phyloP scores from a whole-genome alignment of 2,797 vertebrate genomes.

The Thripadectes ignobilis region DNA sequence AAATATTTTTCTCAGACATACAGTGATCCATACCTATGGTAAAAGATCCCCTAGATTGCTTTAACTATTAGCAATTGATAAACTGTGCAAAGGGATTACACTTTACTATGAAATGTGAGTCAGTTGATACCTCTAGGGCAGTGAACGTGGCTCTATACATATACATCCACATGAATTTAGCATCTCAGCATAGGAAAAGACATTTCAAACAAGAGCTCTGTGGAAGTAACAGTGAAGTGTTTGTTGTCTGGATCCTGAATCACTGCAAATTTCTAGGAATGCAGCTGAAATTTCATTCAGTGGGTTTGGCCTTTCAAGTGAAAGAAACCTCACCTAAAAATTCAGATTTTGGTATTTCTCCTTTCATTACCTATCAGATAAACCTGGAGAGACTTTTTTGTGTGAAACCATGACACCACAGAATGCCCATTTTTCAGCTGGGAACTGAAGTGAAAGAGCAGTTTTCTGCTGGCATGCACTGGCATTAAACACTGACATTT shows the following conservation, averaged over 20 bases:
- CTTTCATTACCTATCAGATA: constrained; percentile 32
- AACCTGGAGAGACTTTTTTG: background rate
- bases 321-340: constrained; percentile 49
- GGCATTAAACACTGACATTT: background rate
- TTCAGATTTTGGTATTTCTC: constrained; percentile 15
- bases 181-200: constrained; percentile 25
- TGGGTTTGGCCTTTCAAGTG: background rate
- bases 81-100: background rate
- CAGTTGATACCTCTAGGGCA: background rate
- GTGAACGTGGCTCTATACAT: background rate
- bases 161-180: constrained; percentile 1
- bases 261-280: constrained; percentile 45
- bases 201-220: constrained; percentile 1
- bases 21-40: background rate
- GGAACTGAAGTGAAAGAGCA: background rate
- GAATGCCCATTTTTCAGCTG: constrained; percentile 5
- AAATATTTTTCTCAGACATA: background rate
- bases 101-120: background rate
- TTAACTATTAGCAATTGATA: background rate
- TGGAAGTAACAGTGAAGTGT: constrained; percentile 39
- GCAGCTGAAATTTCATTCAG: constrained; percentile 52
- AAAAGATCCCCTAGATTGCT: background rate
- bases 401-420: constrained; percentile 5
- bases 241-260: constrained; percentile 47
- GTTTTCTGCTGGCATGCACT: background rate